Evolutionary conservation across 2,797 vertebrate genomes (phyloP).

Genomic region (Argentina silus): DNA sequence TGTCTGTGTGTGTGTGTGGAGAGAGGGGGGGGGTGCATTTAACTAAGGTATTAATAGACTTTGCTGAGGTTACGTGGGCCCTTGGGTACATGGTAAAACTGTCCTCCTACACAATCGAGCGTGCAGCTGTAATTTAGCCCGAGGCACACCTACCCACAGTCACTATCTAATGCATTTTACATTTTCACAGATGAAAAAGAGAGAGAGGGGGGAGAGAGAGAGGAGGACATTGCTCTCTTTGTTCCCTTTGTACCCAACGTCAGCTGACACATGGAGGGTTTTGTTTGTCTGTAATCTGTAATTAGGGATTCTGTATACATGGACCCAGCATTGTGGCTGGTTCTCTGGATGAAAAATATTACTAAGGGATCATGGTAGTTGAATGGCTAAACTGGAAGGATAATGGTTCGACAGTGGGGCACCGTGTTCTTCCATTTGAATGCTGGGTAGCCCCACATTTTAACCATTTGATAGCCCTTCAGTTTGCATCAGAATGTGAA

Average conservation of each 20-base stretch:
- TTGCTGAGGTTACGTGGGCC: conserved; percentile 74
- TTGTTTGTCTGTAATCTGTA: conserved; percentile 69
- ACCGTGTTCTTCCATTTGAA: conserved; percentile 46
- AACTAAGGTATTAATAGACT: conserved; percentile 74
- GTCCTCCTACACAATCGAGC: conserved; percentile 78
- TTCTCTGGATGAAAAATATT: conserved; percentile 47
- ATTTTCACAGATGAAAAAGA: conserved; percentile 66
- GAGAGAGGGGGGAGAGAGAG: conserved; percentile 27
- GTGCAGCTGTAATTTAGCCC: conserved; percentile 72
- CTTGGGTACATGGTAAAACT: conserved; percentile 71
- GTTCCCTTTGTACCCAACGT: conserved; percentile 61
- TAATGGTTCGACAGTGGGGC: conserved; percentile 25
- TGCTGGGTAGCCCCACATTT: conserved; percentile 45
- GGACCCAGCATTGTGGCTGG: conserved; percentile 41
- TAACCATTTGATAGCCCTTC: conserved; percentile 13
- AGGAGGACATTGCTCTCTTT: conserved; percentile 40
- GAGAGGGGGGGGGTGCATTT: conserved; percentile 50
- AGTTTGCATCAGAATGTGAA: background rate
- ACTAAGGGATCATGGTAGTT: conserved; percentile 41
- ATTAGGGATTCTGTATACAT: conserved; percentile 68
- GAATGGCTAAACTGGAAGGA: conserved; percentile 34
- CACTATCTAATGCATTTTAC: conserved; percentile 79
- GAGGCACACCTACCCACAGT: conserved; percentile 78
- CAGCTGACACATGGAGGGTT: conserved; percentile 68
- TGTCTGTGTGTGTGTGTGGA: conserved; percentile 39